Evolutionary conservation across 2,113 vertebrate species (phyloP), one percentile per base, ranked within the genome.

Genomic region (Catagonus wagneri): DNA sequence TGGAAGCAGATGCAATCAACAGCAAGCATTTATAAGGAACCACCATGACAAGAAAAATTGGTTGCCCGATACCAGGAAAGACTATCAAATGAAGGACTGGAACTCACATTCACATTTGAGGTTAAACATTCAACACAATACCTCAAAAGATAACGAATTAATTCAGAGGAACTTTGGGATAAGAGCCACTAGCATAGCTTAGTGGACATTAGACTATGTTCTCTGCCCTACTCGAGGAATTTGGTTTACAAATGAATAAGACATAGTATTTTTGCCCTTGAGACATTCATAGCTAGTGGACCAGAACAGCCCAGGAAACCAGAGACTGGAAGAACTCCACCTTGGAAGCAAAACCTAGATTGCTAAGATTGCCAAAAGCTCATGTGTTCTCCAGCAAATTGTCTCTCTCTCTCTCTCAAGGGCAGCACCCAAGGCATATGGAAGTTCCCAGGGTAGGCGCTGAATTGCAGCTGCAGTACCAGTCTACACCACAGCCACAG

Each of bases 21-120:
- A 96, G 56, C 66, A 96, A 74, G 61, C 78, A 92, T 94, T 96
- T 94, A 93, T 79, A 96, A 93, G 93, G 34, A 96, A 32, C 58
- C 52, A 75, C 83, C 63, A 71, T 5, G 80, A 34, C 81, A 95
- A 72, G 56, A 93, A 85, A 91, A 89, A 95, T 32, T 84, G 88
- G 97, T 90, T 91, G 66, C 81, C 96, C 95, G 95, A 65, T 50
- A 75, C 81, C 60, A 94, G 80, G 52, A 94, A 63, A 95, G 95
- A 97, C 96, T 96, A 78, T 44, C 95, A 90, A 93, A 96, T 94
- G 81, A 94, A 95, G 61, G 39, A 3, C 34, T 95, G 32, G 15
- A 96, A 81, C n/a, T 78, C 80, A 69, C 34, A 78, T 81, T 90
- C 93, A 56, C 89, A 71, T 93, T 83, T 86, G 61, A 95, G 61